Percentiles rank a stretch among this genome's conserved stretches.
phyloP scores from a whole-genome alignment of 2,888 invertebrate species.

The Neoaliturus tenellus region DNA sequence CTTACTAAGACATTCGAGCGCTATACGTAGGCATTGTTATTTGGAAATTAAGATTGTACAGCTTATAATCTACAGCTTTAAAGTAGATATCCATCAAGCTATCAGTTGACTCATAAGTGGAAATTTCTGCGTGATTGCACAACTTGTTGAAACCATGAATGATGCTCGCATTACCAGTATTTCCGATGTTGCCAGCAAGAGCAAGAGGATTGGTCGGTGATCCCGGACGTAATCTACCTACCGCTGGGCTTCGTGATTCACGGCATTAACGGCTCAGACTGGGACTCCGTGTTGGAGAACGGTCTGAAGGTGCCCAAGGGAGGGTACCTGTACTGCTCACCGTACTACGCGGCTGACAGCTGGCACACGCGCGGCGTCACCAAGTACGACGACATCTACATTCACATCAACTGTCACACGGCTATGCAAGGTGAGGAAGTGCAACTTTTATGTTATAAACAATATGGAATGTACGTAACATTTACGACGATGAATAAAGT shows the following conservation, averaged over 20 bases:
- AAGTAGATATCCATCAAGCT: no score
- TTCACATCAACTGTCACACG: constrained; percentile 18
- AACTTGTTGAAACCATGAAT: no score
- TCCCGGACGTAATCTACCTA: constrained; percentile 22
- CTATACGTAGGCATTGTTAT: no score
- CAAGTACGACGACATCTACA: constrained; percentile 45
- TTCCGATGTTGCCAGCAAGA: constrained; percentile 26
- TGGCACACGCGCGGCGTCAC: constrained; percentile 38
- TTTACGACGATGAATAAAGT: no score
- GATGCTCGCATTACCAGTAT: no score
- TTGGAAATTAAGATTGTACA: no score
- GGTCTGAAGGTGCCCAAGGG: constrained; percentile 20
- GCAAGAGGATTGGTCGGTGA: constrained; percentile 52
- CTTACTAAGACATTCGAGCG: no score
- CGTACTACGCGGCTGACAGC: constrained; percentile 44
- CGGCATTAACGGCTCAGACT: constrained; percentile 48
- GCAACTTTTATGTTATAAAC: no score
- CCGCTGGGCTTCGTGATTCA: constrained; percentile 40
- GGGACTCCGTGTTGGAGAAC: constrained; percentile 32
- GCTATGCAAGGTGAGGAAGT: constrained; percentile 56
- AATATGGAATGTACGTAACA: no score
- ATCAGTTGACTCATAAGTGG: no score
- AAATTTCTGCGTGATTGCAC: no score
- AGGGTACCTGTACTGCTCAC: constrained; percentile 43
- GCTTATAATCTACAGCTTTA: no score